A percentile compares a stretch with the other conserved stretches of the same genome.
Conservation (phyloP, 2,797 vertebrate species). For the Geotrypetes seraphini region DNA sequence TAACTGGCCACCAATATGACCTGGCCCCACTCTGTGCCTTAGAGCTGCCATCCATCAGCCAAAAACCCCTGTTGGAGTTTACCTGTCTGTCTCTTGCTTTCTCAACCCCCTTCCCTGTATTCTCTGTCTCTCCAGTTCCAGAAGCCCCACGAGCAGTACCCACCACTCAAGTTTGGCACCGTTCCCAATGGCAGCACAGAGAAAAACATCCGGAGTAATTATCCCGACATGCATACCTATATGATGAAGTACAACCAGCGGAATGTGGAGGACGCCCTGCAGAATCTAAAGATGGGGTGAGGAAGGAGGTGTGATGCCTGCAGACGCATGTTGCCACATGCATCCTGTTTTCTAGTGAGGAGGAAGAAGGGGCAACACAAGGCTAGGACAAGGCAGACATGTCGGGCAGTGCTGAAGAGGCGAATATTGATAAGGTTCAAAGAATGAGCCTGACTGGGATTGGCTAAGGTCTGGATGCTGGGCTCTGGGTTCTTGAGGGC, state of each 20-base stretch:
- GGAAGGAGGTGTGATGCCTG: too few species aligned
- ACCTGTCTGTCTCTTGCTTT: background rate
- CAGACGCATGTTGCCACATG: too few species aligned
- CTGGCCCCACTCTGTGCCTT: too few species aligned
- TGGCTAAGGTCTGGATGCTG: too few species aligned
- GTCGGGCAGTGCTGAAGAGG: too few species aligned
- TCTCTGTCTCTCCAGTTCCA: constrained; percentile 72
- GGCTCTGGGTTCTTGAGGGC: too few species aligned
- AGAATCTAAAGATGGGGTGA: constrained; percentile 84
- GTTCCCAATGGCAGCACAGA: constrained; percentile 93
- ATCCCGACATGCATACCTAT: constrained; percentile 90
- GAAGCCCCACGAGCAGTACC: constrained; percentile 90
- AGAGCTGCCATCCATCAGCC: too few species aligned
- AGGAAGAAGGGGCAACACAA: fast-evolving
- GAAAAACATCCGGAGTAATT: constrained; percentile 94
- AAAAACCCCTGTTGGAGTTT: too few species aligned
- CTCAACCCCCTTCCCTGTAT: too few species aligned
- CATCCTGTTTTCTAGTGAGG: too few species aligned
- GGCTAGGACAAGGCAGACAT: background rate
- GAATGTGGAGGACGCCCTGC: constrained; percentile 82
- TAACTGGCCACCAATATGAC: too few species aligned
- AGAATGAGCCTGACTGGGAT: background rate
- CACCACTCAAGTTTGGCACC: constrained; percentile 85
- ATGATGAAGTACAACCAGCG: constrained; percentile 92
- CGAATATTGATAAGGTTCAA: fast-evolving